These are phyloP conservation scores for Nebria salina DNA, from an alignment of 2,888 invertebrate species.

Conservation along the genomic window DNA sequence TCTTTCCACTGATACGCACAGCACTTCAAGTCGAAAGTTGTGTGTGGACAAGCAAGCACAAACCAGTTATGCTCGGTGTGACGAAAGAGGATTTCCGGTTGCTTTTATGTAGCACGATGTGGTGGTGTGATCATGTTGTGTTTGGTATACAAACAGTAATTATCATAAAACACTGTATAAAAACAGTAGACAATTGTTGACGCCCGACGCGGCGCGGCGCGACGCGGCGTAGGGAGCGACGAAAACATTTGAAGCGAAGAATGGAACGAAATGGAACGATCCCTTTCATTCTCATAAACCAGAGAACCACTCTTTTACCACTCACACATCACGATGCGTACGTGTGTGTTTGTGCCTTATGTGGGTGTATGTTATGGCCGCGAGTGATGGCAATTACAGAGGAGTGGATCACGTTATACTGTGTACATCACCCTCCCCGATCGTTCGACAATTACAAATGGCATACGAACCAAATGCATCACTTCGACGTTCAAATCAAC, in stretches of 20 bases:
- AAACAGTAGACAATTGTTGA: constrained; percentile 1
- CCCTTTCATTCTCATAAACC: neutral
- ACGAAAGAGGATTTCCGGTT: neutral
- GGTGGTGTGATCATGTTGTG: neutral
- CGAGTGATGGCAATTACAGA: constrained; percentile 32
- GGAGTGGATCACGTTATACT: constrained; percentile 29
- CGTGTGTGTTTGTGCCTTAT: neutral
- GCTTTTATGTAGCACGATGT: neutral
- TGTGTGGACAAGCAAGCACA: neutral
- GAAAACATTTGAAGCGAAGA: neutral
- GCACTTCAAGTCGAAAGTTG: neutral
- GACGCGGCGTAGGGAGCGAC: neutral
- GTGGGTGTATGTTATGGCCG: constrained; percentile 26
- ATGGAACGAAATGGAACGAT: neutral
- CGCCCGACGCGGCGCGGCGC: neutral
- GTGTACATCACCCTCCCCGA: neutral
- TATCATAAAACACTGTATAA: constrained; percentile 1
- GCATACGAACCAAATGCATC: neutral
- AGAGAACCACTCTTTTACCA: constrained; percentile 9
- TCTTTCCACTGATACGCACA: neutral
- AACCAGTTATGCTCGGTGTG: neutral
- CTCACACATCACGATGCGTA: constrained; percentile 20
- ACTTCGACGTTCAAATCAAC: neutral
- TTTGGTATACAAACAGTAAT: neutral
- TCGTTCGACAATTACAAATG: neutral